Conservation (phyloP, 2,113 vertebrate genomes). For the Rhipidura dahli region DNA sequence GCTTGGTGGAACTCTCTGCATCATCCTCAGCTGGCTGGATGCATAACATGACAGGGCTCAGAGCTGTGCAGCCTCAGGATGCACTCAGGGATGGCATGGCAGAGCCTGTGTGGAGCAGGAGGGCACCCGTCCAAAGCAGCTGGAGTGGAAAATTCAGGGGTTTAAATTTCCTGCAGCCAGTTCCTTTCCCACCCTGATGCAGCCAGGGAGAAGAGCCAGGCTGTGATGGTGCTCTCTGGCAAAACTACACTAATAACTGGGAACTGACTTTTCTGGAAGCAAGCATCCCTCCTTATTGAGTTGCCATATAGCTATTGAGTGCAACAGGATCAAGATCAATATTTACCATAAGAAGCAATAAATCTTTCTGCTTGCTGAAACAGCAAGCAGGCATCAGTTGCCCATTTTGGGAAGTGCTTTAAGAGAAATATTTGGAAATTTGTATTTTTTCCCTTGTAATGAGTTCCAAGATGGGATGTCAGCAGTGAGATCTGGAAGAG, state of each 20-base stretch:
- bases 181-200: neutral
- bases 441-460: neutral
- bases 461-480: constrained; percentile 28
- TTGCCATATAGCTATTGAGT: neutral
- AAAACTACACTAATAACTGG: constrained; percentile 24
- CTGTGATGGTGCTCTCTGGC: neutral
- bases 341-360: constrained; percentile 48
- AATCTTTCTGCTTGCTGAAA: constrained; percentile 22
- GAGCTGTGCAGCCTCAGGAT: neutral
- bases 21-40: neutral
- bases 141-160: constrained; percentile 26
- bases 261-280: constrained; percentile 48
- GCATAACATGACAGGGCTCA: neutral
- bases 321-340: neutral
- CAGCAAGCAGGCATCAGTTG: neutral
- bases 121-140: neutral
- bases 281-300: constrained; percentile 28
- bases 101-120: fast-evolving
- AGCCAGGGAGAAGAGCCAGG: neutral
- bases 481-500: neutral
- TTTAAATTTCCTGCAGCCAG: constrained; percentile 48
- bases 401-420: neutral
- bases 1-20: neutral
- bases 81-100: neutral
- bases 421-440: constrained; percentile 31